These are phyloP conservation scores for Epistrophe eligans DNA, from an alignment of 2,888 invertebrate genomes.

Conservation along the genomic window DNA sequence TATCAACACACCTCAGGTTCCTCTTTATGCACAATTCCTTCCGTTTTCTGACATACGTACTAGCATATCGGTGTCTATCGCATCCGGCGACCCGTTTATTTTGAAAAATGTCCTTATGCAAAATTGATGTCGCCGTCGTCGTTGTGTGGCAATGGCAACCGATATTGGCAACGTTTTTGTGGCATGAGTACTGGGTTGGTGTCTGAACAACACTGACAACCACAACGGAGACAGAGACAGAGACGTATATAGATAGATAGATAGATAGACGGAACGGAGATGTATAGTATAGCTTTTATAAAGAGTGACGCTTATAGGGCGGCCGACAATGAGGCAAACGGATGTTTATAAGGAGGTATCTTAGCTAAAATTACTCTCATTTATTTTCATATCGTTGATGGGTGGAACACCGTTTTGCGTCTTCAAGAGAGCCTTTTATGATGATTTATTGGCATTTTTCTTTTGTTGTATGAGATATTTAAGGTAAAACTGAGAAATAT, in stretches of 20 bases:
- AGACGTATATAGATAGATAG: background rate
- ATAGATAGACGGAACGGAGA: background rate
- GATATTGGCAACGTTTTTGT: constrained; percentile 64
- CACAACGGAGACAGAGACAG: constrained; percentile 13
- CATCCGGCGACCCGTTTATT: constrained; percentile 73
- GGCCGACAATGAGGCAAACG: constrained; percentile 63
- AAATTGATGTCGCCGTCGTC: constrained; percentile 67
- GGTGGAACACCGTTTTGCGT: constrained; percentile 58
- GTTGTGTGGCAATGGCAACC: constrained; percentile 24
- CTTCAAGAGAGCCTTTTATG: constrained; percentile 59
- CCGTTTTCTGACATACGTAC: constrained; percentile 59
- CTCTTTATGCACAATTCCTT: constrained; percentile 70
- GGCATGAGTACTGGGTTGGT: constrained; percentile 23
- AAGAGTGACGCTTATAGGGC: constrained; percentile 49
- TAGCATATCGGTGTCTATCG: constrained; percentile 66
- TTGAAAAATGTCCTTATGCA: constrained; percentile 73
- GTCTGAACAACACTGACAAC: constrained; percentile 32
- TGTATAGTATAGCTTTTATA: constrained; percentile 11
- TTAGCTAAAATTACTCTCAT: constrained; percentile 68
- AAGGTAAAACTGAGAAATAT: constrained; percentile 56
- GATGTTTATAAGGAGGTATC: constrained; percentile 69
- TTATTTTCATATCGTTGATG: constrained; percentile 70
- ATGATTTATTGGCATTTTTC: constrained; percentile 57
- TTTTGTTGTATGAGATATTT: constrained; percentile 55
- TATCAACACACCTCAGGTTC: constrained; percentile 52